Percentiles rank a stretch among this genome's conserved stretches.
Conservation (phyloP, 2,888 invertebrate genomes). For the Chymomyza fuscimana region DNA sequence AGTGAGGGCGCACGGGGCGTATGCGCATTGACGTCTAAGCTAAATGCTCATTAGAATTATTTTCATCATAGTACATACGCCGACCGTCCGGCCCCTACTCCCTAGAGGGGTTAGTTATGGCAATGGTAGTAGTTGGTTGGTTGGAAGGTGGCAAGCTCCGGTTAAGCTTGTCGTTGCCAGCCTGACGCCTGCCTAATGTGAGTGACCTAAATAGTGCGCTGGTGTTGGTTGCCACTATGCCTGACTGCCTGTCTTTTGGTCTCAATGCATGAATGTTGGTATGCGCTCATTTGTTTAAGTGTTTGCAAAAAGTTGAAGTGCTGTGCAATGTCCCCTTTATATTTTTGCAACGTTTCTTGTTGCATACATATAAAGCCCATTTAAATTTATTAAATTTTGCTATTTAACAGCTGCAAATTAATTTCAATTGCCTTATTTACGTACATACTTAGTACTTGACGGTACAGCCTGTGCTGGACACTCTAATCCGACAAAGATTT, state of each 20-base stretch:
- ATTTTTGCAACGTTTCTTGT: neutral
- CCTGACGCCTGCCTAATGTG: constrained; percentile 68
- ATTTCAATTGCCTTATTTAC: constrained; percentile 51
- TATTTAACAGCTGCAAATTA: constrained; percentile 63
- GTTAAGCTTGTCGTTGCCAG: constrained; percentile 36
- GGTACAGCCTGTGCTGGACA: constrained; percentile 15
- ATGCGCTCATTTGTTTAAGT: constrained; percentile 65
- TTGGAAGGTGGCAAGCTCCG: constrained; percentile 15
- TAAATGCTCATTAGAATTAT: constrained; percentile 71
- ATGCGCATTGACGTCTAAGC: constrained; percentile 13
- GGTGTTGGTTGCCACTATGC: constrained; percentile 44
- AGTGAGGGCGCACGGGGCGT: neutral
- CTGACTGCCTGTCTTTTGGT: constrained; percentile 19
- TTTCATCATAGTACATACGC: constrained; percentile 9
- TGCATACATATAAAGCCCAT: constrained; percentile 33
- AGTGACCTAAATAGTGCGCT: constrained; percentile 74
- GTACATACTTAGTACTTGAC: neutral
- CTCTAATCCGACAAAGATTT: constrained; percentile 11
- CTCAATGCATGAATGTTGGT: constrained; percentile 14
- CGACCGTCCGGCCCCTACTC: constrained; percentile 9
- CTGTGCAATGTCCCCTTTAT: constrained; percentile 1
- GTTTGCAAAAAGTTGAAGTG: constrained; percentile 55
- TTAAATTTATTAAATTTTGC: constrained; percentile 66
- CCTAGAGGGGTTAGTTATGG: constrained; percentile 16
- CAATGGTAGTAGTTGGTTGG: neutral